Base-by-base conservation (phyloP, 2,797 vertebrate genomes). In the Syngnathus acus region DNA sequence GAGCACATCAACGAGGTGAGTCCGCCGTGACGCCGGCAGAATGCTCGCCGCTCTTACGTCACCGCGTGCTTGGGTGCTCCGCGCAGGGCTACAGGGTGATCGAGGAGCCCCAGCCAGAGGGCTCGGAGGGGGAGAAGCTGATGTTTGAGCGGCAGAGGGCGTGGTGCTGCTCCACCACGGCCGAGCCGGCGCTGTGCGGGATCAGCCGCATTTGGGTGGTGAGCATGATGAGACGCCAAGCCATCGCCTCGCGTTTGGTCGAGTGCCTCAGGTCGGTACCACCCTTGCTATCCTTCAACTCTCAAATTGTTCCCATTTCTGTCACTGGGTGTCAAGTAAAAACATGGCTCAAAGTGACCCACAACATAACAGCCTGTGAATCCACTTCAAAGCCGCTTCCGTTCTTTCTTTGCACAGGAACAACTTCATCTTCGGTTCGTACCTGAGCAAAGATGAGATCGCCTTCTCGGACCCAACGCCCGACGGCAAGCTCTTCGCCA, bases 191-290 rank as follows among this genome's bases (percentile, higher is more conserved):
- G 0, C 93, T 99, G 68, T 99, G 97, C 45, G 97, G 97, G 21
- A 95, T 99, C 79, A 99, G 97, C 76, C 94, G 97, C 14, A 98
- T 99, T 81, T 99, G 97, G 97, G 97, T 99, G 0, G 97, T 98
- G 84, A 96, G 92, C 82, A 92, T 97, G 93, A 97, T 98, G 95
- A 93, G 97, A 51, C 91, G 96, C 40, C 92, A 89, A 85, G 94
- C 94, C 84, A 93, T 99, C 21, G 97, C 97, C 14, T 98, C 97
- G 4, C 94, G 97, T 21, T 92, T 99, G 94, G 92, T 98, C 0
- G 96, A 99, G 83, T 97, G 95, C 82, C 92, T 99, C 65, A 95
- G 97, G 97, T 99, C 78, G 86, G 88, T 71, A 40, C 6, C 0
- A 32, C 5, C 60, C 6, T 37, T 7, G 14, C 11, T 10, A 3